Percentiles rank a stretch among this genome's conserved stretches.
These are phyloP conservation scores for Linnaemya tessellans DNA, from an alignment of 2,888 invertebrate genomes.

Conservation along the genomic window DNA sequence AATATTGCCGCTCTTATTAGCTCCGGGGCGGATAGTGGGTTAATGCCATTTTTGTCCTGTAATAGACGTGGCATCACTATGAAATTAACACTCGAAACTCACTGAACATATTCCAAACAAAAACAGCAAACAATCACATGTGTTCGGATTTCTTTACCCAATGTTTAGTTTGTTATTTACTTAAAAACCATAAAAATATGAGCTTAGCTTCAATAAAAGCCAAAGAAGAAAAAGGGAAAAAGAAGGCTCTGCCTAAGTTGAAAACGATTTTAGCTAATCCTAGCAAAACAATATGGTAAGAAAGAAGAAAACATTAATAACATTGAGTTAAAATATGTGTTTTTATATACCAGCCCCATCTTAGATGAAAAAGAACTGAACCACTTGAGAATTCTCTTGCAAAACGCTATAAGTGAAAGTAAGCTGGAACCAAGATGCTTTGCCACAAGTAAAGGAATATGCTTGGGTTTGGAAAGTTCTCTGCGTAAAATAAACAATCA, in stretches of 20 bases:
- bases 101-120: no score
- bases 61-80: no score
- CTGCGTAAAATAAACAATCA: slow-evolving; percentile 76
- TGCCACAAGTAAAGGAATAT: slow-evolving; percentile 73
- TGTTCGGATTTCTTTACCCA: not conserved
- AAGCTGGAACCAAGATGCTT: slow-evolving; percentile 68
- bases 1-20: no score
- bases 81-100: no score
- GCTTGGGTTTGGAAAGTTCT: slow-evolving; percentile 77
- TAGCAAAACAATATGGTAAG: slow-evolving; percentile 63
- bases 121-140: no score
- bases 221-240: slow-evolving; percentile 77
- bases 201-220: slow-evolving; percentile 75
- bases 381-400: slow-evolving; percentile 71
- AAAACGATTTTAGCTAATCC: slow-evolving; percentile 79
- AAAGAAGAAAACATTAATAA: not conserved
- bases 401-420: slow-evolving; percentile 64
- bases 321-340: not conserved
- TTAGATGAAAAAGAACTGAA: slow-evolving; percentile 74
- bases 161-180: not conserved
- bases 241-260: slow-evolving; percentile 77
- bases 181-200: slow-evolving; percentile 72
- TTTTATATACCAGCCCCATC: slow-evolving; percentile 74
- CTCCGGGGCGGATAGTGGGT: no score
- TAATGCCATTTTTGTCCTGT: no score